Conservation (phyloP, 2,888 invertebrate genomes). For the Diaprepes abbreviatus region DNA sequence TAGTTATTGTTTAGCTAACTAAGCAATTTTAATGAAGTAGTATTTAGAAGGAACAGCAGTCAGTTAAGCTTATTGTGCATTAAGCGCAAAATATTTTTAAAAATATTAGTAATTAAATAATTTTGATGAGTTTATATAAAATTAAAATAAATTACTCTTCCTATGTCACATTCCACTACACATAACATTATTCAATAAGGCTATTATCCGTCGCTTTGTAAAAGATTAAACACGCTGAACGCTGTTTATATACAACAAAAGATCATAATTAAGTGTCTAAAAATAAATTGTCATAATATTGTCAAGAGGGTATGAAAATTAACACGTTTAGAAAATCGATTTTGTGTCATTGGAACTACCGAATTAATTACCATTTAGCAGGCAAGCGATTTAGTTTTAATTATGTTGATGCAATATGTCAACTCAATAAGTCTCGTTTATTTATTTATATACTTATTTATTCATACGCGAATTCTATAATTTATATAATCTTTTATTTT, state of each 20-base stretch:
- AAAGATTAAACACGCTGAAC: conserved; percentile 7
- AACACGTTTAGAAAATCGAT: conserved; percentile 5
- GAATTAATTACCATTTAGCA: conserved; percentile 6
- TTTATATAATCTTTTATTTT: too few species aligned
- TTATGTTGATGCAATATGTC: not conserved
- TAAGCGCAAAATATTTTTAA: too few species aligned
- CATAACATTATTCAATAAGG: not conserved
- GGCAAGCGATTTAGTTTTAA: not conserved
- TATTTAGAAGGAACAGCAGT: too few species aligned
- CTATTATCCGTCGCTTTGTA: not conserved
- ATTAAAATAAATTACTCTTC: too few species aligned
- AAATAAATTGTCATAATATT: conserved; percentile 20
- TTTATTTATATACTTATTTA: too few species aligned
- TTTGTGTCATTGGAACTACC: conserved; percentile 7
- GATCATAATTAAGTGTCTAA: conserved; percentile 7
- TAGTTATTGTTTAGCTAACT: too few species aligned
- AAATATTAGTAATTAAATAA: too few species aligned
- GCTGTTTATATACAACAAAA: conserved; percentile 11
- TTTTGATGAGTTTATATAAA: too few species aligned
- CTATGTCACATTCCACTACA: too few species aligned
- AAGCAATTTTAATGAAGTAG: too few species aligned
- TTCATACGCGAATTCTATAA: too few species aligned
- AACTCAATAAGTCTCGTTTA: not conserved
- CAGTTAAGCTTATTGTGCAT: too few species aligned
- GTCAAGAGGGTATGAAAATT: conserved; percentile 5